phyloP scores from a whole-genome alignment of 1,140 invertebrate genomes.

The Drosophila lini region DNA sequence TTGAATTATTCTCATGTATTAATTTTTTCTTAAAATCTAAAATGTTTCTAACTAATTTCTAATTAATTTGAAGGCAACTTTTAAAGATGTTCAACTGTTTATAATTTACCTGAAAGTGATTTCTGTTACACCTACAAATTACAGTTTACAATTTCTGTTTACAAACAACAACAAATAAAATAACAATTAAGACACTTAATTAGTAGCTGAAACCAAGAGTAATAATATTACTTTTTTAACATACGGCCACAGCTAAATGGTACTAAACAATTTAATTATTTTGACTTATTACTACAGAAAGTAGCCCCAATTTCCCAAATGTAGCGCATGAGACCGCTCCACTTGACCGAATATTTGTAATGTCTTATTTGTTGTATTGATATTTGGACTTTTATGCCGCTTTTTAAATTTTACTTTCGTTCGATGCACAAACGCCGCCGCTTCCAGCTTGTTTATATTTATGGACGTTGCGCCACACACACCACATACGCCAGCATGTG shows the following conservation, averaged over 20 bases:
- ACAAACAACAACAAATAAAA: background rate
- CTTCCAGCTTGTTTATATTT: constrained; percentile 59
- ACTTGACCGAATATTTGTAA: constrained; percentile 40
- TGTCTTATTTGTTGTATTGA: constrained; percentile 45
- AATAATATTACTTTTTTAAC: background rate
- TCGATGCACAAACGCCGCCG: constrained; percentile 56
- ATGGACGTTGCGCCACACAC: constrained; percentile 49
- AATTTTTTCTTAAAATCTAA: background rate
- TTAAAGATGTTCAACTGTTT: background rate
- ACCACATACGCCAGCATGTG: constrained; percentile 10
- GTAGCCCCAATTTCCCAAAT: background rate
- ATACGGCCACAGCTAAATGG: background rate
- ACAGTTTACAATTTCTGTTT: too few relatives aligned
- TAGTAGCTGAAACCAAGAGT: background rate
- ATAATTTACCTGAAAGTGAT: background rate
- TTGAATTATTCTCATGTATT: background rate
- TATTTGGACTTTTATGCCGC: constrained; percentile 62
- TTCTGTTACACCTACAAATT: background rate
- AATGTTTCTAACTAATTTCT: background rate
- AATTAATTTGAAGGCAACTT: too few relatives aligned
- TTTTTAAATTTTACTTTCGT: constrained; percentile 76
- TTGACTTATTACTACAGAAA: background rate
- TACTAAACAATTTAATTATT: background rate
- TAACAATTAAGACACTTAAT: background rate
- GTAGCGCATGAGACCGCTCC: constrained; percentile 25